Conservation (phyloP, 2,888 invertebrate genomes). For the Erebia aethiops region DNA sequence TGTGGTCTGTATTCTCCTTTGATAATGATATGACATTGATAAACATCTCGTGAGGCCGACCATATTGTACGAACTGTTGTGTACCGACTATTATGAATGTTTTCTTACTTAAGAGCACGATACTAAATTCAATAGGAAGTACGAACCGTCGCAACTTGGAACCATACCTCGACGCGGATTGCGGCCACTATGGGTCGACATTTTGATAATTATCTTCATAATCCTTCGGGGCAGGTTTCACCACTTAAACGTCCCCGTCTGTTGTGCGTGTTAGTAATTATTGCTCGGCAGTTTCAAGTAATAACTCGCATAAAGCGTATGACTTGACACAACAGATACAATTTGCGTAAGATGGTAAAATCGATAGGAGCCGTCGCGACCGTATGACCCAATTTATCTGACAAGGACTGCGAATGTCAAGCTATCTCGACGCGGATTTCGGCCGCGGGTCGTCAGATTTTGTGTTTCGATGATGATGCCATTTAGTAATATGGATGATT, state of each 20-base stretch:
- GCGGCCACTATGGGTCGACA: no score
- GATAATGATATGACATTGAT: no score
- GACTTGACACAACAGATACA: conserved; percentile 32
- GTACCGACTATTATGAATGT: no score
- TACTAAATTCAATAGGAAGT: no score
- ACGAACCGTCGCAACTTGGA: no score
- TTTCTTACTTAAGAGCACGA: no score
- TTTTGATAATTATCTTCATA: no score
- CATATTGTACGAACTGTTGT: no score
- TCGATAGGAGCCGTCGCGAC: conserved; percentile 70
- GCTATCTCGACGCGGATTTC: conserved; percentile 36
- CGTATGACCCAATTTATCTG: conserved; percentile 68
- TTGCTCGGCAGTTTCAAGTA: neutral
- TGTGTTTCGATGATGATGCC: conserved; percentile 4
- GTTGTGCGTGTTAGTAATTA: neutral
- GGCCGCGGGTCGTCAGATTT: conserved; percentile 35
- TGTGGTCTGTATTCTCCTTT: no score
- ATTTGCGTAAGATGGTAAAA: conserved; percentile 68
- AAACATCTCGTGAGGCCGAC: no score
- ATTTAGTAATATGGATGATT: conserved; percentile 9
- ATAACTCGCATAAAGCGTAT: conserved; percentile 7
- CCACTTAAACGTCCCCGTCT: neutral
- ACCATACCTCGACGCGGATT: no score
- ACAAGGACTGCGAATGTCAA: conserved; percentile 46
- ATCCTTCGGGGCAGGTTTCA: no score